Conservation (phyloP, 2,888 invertebrate species). For the Dynastes hyllus region DNA sequence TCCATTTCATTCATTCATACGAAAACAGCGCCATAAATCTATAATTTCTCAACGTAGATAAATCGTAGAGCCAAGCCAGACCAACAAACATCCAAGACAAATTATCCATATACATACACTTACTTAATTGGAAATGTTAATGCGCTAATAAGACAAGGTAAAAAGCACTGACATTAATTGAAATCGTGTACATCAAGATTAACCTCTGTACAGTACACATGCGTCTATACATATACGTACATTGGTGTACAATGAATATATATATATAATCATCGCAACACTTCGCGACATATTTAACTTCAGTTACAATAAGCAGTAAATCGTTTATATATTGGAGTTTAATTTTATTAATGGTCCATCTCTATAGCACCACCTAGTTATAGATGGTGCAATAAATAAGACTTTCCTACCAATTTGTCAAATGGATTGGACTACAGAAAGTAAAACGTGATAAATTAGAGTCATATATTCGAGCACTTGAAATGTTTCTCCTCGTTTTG, state of each 20-base stretch:
- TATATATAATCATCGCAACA: neutral
- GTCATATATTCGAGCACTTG: conserved; percentile 46
- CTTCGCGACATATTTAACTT: neutral
- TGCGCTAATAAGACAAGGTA: conserved; percentile 9
- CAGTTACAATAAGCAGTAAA: neutral
- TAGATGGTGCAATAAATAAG: conserved; percentile 48
- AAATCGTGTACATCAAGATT: neutral
- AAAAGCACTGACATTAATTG: conserved; percentile 14
- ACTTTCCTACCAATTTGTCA: conserved; percentile 48
- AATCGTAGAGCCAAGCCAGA: neutral
- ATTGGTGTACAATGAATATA: neutral
- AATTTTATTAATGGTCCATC: conserved; percentile 26
- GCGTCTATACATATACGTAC: too few species aligned
- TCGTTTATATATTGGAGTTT: neutral
- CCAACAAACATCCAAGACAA: conserved; percentile 18
- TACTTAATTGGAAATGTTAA: conserved; percentile 22
- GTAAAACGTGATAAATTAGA: conserved; percentile 45
- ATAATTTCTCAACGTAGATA: conserved; percentile 2
- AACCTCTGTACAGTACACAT: neutral
- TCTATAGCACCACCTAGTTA: conserved; percentile 40
- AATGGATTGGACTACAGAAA: conserved; percentile 42
- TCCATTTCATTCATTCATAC: neutral
- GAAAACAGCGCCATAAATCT: neutral
- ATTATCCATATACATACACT: neutral
- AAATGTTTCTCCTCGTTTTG: neutral